phyloP scores from a whole-genome alignment of 2,888 invertebrate genomes.

The Diogma glabrata region DNA sequence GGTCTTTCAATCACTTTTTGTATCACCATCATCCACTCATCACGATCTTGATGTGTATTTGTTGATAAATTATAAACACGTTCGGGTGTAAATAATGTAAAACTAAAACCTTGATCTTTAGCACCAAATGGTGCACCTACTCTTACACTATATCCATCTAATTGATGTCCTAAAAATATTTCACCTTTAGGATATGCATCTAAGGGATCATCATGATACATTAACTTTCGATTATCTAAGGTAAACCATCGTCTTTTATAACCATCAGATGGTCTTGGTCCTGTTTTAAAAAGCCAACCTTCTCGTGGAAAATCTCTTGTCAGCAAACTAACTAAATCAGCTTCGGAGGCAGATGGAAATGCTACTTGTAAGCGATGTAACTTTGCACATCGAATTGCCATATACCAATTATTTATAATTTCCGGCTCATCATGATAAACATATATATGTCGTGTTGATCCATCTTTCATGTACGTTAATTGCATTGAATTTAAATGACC shows the following conservation, averaged over 20 bases:
- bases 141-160: conserved; percentile 64
- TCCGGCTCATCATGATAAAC: conserved; percentile 79
- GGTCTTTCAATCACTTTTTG: conserved; percentile 62
- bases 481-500: conserved; percentile 71
- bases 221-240: conserved; percentile 76
- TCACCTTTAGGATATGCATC: conserved; percentile 86
- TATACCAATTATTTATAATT: conserved; percentile 76
- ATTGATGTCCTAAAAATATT: conserved; percentile 61
- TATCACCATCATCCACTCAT: conserved; percentile 68
- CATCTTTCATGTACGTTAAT: conserved; percentile 73
- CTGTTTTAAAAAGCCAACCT: conserved; percentile 84
- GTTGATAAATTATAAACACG: conserved; percentile 66
- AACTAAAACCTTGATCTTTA: conserved; percentile 67
- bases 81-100: conserved; percentile 72
- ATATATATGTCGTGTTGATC: conserved; percentile 75
- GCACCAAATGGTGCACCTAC: conserved; percentile 55
- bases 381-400: conserved; percentile 73
- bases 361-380: conserved; percentile 72
- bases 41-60: conserved; percentile 61
- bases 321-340: conserved; percentile 57
- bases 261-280: conserved; percentile 67
- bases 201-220: conserved; percentile 81
- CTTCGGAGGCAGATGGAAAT: conserved; percentile 63
- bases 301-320: conserved; percentile 76
- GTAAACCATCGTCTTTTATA: conserved; percentile 83